Percentiles rank a stretch among this genome's conserved stretches.
These are phyloP conservation scores for Vollenhovia emeryi DNA, from an alignment of 1,140 invertebrate genomes.

Conservation along the genomic window DNA sequence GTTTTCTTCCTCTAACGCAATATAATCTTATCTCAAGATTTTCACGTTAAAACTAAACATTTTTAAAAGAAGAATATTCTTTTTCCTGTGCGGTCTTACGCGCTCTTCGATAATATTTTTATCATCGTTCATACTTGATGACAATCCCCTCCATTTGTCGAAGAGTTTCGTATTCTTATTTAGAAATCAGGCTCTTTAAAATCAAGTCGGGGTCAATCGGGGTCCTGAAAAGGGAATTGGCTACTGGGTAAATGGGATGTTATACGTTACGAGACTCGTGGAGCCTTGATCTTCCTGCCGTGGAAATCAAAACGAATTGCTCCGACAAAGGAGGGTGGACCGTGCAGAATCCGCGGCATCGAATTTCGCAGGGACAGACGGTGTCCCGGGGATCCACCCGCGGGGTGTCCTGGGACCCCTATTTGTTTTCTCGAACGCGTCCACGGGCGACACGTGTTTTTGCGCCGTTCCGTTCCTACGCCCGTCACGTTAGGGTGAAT, in stretches of 20 bases:
- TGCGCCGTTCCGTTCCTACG: constrained; percentile 26
- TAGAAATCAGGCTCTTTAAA: neutral
- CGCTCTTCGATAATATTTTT: neutral
- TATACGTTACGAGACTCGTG: constrained; percentile 3
- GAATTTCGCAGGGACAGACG: constrained; percentile 19
- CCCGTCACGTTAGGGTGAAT: neutral
- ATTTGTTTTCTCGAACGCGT: constrained; percentile 62
- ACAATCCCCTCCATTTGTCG: neutral
- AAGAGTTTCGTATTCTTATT: neutral
- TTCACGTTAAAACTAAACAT: no score
- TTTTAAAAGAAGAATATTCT: no score
- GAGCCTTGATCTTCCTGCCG: neutral
- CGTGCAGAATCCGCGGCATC: neutral
- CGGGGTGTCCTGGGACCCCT: constrained; percentile 33
- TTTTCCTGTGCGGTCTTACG: neutral
- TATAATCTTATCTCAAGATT: no score
- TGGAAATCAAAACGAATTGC: constrained; percentile 41
- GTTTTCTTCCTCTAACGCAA: no score
- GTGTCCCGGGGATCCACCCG: neutral
- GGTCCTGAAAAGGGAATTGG: no score
- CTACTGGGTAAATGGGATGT: neutral
- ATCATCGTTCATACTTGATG: neutral
- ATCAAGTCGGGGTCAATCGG: no score
- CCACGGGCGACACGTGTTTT: constrained; percentile 60
- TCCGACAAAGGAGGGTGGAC: neutral